phyloP scores from a whole-genome alignment of 2,888 invertebrate species.

The Desoria tigrina region DNA sequence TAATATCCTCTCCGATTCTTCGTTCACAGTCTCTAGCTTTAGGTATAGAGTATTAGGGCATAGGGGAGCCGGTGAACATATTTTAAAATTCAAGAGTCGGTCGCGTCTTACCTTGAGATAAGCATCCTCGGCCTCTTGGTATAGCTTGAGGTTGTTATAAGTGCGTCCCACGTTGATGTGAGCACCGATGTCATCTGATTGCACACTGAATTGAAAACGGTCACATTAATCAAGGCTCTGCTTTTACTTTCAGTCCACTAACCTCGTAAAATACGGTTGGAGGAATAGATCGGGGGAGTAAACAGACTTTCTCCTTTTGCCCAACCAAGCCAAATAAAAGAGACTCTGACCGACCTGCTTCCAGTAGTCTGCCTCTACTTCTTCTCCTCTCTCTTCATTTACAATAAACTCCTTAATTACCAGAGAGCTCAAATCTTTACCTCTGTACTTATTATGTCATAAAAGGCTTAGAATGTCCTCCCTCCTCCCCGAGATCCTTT shows the following conservation, averaged over 20 bases:
- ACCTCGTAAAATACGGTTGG: constrained; percentile 9
- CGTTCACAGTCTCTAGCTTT: too few relatives aligned
- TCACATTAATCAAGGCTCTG: constrained; percentile 13
- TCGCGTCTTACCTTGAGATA: constrained; percentile 69
- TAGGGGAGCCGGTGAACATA: background rate
- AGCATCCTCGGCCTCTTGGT: constrained; percentile 86
- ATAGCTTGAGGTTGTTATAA: constrained; percentile 85
- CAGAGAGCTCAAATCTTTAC: background rate
- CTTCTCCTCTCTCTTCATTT: constrained; percentile 4
- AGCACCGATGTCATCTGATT: constrained; percentile 93
- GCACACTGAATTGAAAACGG: constrained; percentile 64
- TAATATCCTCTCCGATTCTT: too few relatives aligned
- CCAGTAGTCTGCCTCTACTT: too few relatives aligned
- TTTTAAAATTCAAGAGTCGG: constrained; percentile 1
- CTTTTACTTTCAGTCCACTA: constrained; percentile 17
- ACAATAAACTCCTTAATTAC: constrained; percentile 2
- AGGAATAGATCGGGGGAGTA: background rate
- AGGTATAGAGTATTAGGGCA: too few relatives aligned
- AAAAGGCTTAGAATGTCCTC: background rate
- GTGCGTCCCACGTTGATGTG: constrained; percentile 96
- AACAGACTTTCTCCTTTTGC: constrained; percentile 10
- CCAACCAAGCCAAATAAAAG: constrained; percentile 4
- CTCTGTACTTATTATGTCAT: constrained; percentile 3
- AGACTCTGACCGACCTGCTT: background rate
- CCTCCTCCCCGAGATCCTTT: too few relatives aligned